Conservation (phyloP, 2,888 invertebrate genomes). For the Mimas tiliae region DNA sequence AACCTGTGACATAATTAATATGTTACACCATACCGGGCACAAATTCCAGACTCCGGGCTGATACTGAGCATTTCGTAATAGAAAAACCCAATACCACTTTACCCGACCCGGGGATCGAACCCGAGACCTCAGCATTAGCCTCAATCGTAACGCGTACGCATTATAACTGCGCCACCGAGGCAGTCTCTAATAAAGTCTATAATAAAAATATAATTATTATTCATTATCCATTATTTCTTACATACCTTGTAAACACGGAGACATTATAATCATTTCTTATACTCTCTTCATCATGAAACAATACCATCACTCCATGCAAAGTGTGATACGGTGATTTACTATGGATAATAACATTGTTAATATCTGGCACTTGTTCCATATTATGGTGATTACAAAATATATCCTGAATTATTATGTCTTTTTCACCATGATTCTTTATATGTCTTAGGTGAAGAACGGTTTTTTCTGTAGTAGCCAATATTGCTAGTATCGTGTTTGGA, state of each 20-base stretch:
- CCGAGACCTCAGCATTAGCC: no score
- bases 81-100: no score
- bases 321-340: slow-evolving; percentile 62
- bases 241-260: slow-evolving; percentile 63
- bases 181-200: no score
- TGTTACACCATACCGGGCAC: no score
- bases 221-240: no score
- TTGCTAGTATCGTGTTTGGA: slow-evolving; percentile 48
- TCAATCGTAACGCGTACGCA: no score
- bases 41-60: no score
- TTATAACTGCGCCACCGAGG: no score
- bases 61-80: no score
- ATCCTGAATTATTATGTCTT: slow-evolving; percentile 42
- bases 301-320: slow-evolving; percentile 63
- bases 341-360: slow-evolving; percentile 53
- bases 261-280: slow-evolving; percentile 37
- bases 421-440: slow-evolving; percentile 42
- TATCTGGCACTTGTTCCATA: slow-evolving; percentile 53
- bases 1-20: no score
- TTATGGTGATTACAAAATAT: slow-evolving; percentile 55
- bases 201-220: no score
- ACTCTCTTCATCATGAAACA: slow-evolving; percentile 41
- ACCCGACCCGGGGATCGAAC: no score
- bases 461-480: slow-evolving; percentile 59
- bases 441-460: slow-evolving; percentile 56